phyloP scores from a whole-genome alignment of 2,113 vertebrate genomes.

The Dicerorhinus sumatrensis region DNA sequence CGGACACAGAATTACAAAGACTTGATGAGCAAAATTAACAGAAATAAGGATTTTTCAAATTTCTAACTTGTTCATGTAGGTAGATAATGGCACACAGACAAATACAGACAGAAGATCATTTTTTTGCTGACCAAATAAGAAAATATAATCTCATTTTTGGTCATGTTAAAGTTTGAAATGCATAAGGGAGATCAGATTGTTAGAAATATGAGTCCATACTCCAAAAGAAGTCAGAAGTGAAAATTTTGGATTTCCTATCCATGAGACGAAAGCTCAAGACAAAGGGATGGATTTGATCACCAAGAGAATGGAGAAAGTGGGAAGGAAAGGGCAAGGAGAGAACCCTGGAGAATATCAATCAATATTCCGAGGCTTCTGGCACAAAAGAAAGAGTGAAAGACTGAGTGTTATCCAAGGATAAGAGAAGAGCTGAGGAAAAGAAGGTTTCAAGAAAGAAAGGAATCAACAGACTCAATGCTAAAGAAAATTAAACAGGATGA shows the following conservation, averaged over 20 bases:
- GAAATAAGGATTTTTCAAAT: background rate
- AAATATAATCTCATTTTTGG: background rate
- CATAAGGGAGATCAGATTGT: background rate
- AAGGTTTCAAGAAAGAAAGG: background rate
- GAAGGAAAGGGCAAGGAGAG: background rate
- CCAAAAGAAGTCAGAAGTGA: background rate
- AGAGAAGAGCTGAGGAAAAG: background rate
- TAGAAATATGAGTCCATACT: background rate
- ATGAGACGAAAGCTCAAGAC: background rate
- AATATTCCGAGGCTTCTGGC: background rate
- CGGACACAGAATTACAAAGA: background rate
- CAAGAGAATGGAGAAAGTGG: background rate
- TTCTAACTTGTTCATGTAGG: background rate
- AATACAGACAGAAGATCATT: background rate
- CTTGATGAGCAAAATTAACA: background rate
- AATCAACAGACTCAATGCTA: background rate
- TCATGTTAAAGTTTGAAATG: background rate
- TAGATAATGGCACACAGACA: background rate
- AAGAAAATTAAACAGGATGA: background rate
- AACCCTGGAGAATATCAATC: background rate
- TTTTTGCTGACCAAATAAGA: background rate
- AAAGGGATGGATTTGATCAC: background rate
- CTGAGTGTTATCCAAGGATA: no score
- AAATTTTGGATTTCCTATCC: background rate
- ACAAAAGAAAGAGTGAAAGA: background rate